Base-by-base conservation (phyloP, 2,113 vertebrate species). In the Xyliphius kryptos region DNA sequence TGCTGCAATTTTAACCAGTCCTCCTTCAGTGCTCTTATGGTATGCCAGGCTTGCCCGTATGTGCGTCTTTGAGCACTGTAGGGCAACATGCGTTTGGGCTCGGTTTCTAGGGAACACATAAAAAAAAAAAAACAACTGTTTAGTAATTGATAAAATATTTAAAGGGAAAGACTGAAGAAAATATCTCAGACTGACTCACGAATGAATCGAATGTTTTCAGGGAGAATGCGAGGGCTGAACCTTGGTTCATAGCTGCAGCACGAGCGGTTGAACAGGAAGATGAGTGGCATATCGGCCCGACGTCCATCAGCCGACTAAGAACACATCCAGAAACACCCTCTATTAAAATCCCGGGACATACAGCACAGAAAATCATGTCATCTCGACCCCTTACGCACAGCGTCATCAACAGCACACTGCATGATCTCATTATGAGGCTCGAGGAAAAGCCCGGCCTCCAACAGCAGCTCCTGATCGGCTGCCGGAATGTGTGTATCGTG, bases 31-130 rank as follows among this genome's bases (percentile, higher is more conserved):
- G 84, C 80, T 52, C 90, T 91, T 77, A 98, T 93, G 2, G 90
- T 89, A 79, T 99, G 92, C 94, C 94, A 98, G 20, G 92, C 91
- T 82, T 99, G 96, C 10, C 94, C 94, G 80, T 89, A 97, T 3
- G 94, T 93, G 11, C 88, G 92, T 71, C 93, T 84, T 80, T 95
- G 41, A 69, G 90, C 87, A 63, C 89, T 89, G 58, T 95, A 99
- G 6, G 84, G 56, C 48, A 99, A 84, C 22, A 76, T 62, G 73
- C 79, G 87, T 74, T 90, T 93, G n/a, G 93, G 92, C 70, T 97
- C 91, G 32, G 52, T 76, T 76, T 88, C 86, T 89, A 12, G n/a
- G n/a, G n/a, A n/a, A n/a, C n/a, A 2, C 40, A 13, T 2, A 69
- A 15, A 57, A 9, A 47, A 14, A 12, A 51, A 53, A 22, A n/a